Percentiles rank a stretch among this genome's conserved stretches.
phyloP scores from a whole-genome alignment of 2,797 vertebrate species.

The Gastrophryne carolinensis region DNA sequence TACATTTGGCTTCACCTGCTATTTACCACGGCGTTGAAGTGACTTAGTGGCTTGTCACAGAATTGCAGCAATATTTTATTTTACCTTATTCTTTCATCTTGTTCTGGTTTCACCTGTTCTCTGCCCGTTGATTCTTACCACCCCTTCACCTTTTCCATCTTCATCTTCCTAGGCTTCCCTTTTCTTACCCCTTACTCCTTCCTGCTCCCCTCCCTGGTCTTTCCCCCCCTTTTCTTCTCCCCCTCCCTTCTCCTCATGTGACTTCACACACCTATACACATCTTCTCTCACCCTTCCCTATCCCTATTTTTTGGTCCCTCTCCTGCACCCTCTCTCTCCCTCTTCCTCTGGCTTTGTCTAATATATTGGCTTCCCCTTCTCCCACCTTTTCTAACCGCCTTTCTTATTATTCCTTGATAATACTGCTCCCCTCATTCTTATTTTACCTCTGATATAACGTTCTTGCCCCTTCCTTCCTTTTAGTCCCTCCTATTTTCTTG shows the following conservation, averaged over 20 bases:
- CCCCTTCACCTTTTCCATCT: too few species aligned
- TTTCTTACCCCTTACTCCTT: neutral
- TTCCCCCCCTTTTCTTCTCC: too few species aligned
- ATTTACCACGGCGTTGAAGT: too few species aligned
- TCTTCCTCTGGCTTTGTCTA: neutral
- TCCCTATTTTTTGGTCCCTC: too few species aligned
- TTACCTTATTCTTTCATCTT: too few species aligned
- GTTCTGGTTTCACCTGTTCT: neutral
- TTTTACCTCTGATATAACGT: neutral
- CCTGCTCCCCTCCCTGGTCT: too few species aligned
- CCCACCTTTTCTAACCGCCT: neutral
- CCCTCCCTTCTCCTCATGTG: neutral
- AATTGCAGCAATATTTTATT: too few species aligned
- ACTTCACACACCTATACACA: neutral
- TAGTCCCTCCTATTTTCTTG: too few species aligned
- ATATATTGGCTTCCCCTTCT: neutral
- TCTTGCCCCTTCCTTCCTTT: neutral
- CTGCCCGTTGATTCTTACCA: too few species aligned
- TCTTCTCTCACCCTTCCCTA: neutral
- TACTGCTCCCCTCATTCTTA: neutral
- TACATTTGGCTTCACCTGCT: too few species aligned
- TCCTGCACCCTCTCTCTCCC: neutral
- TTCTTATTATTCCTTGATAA: too few species aligned
- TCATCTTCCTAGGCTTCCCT: neutral
- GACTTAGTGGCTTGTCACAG: too few species aligned